Conservation (phyloP, 2,888 invertebrate species). For the Diarsia brunnea region DNA sequence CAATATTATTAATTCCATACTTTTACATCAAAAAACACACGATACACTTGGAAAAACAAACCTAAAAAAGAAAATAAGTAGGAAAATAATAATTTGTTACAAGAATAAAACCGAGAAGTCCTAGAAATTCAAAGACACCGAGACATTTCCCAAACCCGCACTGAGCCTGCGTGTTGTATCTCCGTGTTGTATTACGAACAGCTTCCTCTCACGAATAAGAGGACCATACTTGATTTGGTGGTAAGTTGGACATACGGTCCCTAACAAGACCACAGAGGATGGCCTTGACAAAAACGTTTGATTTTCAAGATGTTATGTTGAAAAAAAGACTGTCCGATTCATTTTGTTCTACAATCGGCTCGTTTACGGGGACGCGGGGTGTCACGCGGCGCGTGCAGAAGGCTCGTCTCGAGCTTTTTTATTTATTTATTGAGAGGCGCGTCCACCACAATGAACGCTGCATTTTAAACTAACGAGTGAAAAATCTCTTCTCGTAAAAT, state of each 20-base stretch:
- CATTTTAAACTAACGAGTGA: no score
- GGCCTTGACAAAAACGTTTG: neutral
- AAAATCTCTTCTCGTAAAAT: no score
- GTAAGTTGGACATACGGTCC: neutral
- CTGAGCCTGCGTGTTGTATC: neutral
- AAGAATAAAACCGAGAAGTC: neutral
- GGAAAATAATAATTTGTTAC: conserved; percentile 2
- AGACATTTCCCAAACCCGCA: neutral
- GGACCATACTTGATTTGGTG: neutral
- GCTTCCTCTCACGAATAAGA: neutral
- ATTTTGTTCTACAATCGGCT: neutral
- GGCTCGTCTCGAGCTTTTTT: no score
- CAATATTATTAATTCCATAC: conserved; percentile 10
- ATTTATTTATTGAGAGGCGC: no score
- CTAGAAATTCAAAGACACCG: neutral
- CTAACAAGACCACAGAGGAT: neutral
- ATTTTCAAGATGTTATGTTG: neutral
- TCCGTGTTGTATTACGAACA: no score
- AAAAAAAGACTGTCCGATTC: neutral
- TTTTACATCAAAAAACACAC: conserved; percentile 11
- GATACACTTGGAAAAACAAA: conserved; percentile 16
- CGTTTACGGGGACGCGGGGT: no score
- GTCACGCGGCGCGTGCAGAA: no score
- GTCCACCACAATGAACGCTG: no score
- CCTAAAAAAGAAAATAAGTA: conserved; percentile 16